Evolutionary conservation across 2,797 vertebrate species (phyloP).

Genomic region (Labroides dimidiatus): DNA sequence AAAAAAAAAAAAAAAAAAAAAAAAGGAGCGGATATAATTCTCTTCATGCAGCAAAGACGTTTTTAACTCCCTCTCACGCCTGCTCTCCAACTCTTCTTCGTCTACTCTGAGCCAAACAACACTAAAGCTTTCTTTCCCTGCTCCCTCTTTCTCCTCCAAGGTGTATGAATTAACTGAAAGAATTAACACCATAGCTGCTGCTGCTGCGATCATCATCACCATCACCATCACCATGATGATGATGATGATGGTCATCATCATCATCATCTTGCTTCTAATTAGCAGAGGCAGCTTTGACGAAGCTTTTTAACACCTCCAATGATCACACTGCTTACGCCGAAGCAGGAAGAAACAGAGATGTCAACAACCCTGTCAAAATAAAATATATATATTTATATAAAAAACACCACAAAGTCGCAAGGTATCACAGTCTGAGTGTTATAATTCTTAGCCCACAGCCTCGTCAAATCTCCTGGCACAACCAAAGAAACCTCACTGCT

Average conservation of each 20-base stretch:
- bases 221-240: slow-evolving; percentile 65
- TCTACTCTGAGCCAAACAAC: slow-evolving; percentile 65
- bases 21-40: slow-evolving; percentile 64
- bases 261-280: slow-evolving; percentile 69
- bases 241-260: too few relatives aligned
- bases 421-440: slow-evolving; percentile 64
- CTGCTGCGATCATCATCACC: slow-evolving; percentile 72
- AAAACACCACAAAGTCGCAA: slow-evolving; percentile 41
- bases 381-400: too few relatives aligned
- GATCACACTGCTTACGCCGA: slow-evolving; percentile 72
- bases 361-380: slow-evolving; percentile 70
- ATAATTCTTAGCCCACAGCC: slow-evolving; percentile 72
- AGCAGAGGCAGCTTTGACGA: slow-evolving; percentile 65
- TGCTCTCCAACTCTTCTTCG: slow-evolving; percentile 56
- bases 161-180: slow-evolving; percentile 77
- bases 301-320: slow-evolving; percentile 75
- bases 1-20: too few relatives aligned
- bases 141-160: slow-evolving; percentile 59
- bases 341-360: slow-evolving; percentile 74
- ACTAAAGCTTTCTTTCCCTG: slow-evolving; percentile 42
- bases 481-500: slow-evolving; percentile 64
- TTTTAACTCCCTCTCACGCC: slow-evolving; percentile 43
- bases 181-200: slow-evolving; percentile 75
- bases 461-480: slow-evolving; percentile 71
- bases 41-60: slow-evolving; percentile 57